These are phyloP conservation scores for Sander vitreus DNA, from an alignment of 2,113 vertebrate species.

Conservation along the genomic window DNA sequence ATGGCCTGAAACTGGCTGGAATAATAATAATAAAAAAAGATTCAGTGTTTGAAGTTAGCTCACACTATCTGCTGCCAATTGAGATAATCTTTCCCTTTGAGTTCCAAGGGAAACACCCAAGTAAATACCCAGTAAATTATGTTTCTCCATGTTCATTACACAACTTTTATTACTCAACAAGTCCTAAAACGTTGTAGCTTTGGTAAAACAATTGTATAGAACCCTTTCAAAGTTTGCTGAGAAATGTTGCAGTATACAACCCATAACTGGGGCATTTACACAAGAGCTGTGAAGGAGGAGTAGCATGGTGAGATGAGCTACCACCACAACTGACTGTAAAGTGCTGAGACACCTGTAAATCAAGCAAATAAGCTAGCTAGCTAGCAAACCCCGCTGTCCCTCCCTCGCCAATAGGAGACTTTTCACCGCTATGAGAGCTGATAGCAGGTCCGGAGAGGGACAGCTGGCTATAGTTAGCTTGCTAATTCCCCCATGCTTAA, in stretches of 20 bases:
- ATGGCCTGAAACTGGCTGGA: not conserved
- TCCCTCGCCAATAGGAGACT: too few relatives aligned
- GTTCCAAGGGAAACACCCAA: slow-evolving; percentile 1
- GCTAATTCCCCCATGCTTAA: too few relatives aligned
- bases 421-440: too few relatives aligned
- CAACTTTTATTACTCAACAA: not conserved
- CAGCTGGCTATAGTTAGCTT: too few relatives aligned
- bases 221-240: not conserved
- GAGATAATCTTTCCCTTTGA: slow-evolving; percentile 11
- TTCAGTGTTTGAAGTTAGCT: slow-evolving; percentile 21
- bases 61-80: not conserved
- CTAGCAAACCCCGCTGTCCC: too few relatives aligned
- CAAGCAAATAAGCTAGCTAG: not conserved
- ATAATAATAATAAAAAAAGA: not conserved
- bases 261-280: not conserved
- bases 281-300: not conserved
- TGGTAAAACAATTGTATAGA: not conserved
- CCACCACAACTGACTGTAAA: not conserved
- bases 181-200: not conserved
- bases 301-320: not conserved
- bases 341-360: not conserved
- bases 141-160: not conserved
- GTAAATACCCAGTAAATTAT: not conserved
- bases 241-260: not conserved
- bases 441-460: too few relatives aligned